Evolutionary conservation across 2,797 vertebrate species (phyloP).

Genomic region (Callimico goeldii): DNA sequence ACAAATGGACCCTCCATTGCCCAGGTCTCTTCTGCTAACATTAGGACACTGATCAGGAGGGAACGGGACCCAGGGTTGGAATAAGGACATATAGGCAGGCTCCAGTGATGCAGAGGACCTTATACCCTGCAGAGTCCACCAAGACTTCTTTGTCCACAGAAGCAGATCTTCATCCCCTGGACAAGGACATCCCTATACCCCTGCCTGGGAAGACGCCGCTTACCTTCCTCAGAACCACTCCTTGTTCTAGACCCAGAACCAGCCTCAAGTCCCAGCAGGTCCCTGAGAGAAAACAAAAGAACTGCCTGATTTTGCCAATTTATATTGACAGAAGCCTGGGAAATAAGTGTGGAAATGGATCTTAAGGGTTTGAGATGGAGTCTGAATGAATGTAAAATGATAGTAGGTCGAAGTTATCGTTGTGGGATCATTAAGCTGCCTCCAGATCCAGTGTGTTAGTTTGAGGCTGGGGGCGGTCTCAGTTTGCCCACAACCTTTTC

Average conservation of each 20-base stretch:
- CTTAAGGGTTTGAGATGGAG: not conserved
- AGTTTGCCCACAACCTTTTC: not conserved
- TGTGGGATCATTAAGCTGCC: no score
- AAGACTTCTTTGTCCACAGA: not conserved
- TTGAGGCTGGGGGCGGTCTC: not conserved
- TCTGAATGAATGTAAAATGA: not conserved
- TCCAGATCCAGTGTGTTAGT: not conserved
- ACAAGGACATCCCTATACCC: not conserved
- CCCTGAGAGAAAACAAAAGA: not conserved
- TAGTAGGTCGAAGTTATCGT: not conserved
- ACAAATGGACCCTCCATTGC: not conserved
- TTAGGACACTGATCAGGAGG: not conserved
- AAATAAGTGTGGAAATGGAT: not conserved
- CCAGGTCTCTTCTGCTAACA: not conserved
- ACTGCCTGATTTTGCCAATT: not conserved
- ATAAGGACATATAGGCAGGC: not conserved
- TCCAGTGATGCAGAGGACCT: not conserved
- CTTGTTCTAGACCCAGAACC: not conserved
- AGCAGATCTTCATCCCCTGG: not conserved
- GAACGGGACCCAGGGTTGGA: not conserved
- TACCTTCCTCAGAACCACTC: not conserved
- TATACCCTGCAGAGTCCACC: not conserved
- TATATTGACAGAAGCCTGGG: not conserved
- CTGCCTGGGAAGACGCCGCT: not conserved
- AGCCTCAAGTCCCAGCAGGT: not conserved